Base-by-base conservation (phyloP, 2,113 vertebrate species). In the Chionis minor region DNA sequence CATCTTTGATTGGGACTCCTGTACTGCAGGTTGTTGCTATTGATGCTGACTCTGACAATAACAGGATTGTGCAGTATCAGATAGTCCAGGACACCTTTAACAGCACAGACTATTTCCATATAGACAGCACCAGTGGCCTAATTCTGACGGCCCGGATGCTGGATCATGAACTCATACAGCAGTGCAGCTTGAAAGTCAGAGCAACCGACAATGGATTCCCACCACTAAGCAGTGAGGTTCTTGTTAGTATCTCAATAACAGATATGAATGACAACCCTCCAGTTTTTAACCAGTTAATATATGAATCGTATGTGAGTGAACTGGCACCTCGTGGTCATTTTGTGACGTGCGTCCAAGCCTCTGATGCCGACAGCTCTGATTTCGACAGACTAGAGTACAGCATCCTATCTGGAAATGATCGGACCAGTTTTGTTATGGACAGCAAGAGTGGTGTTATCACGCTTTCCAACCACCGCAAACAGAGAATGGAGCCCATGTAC, bases 261-360 rank as follows among this genome's bases (percentile, higher is more conserved):
- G 99, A 99, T 77, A 98, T 99, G 91, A 99, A 99, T 47, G 99
- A 99, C 97, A 99, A 99, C 73, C 98, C 99, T 92, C 99, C 99
- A 2, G 88, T 99, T 83, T 99, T 99, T 93, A 99, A 99, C 97
- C 99, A 99, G 96, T 97, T 99, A 72, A 99, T 99, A 72, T 99
- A 99, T 62, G 99, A 99, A 96, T 99, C 99, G 0, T 99, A 99
- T 7, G 99, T 99, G 51, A 99, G 99, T 8, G 99, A 99, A 94
- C 96, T 99, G 77, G 99, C 99, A 30, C 99, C 99, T 38, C 98
- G 98, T 27, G 99, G 99, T 62, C 99, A 99, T 97, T 99, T 99
- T 97, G 99, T 99, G 49, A 99, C 99, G 56, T 99, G 99, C 3
- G 98, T 99, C 42, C 99, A 99, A 97, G 99, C 99, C 35, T 99